These are phyloP conservation scores for Prietella phreatophila DNA, from an alignment of 2,113 vertebrate genomes.

Conservation along the genomic window DNA sequence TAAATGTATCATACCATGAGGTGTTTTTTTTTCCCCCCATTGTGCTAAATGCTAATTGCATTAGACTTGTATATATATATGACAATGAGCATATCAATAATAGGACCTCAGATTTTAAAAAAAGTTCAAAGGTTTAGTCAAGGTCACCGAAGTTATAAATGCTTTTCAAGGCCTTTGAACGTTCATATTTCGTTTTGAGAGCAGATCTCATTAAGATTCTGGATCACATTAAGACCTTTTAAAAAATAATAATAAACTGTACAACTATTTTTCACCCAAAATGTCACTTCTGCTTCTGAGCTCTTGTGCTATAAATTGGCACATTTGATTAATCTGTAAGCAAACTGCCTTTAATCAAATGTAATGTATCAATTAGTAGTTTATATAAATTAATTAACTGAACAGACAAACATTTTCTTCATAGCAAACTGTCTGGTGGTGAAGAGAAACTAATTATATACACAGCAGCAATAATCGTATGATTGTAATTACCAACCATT, in stretches of 20 bases:
- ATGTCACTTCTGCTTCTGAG: neutral
- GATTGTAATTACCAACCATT: slow-evolving; percentile 26
- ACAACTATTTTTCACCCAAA: neutral
- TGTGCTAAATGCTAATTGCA: too few species aligned
- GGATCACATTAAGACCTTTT: neutral
- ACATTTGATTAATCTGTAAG: slow-evolving; percentile 16
- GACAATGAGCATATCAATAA: neutral
- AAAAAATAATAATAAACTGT: too few species aligned
- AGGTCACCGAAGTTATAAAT: neutral
- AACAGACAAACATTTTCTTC: neutral
- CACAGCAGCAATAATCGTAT: slow-evolving; percentile 19
- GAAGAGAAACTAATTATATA: slow-evolving; percentile 19
- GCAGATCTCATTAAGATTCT: slow-evolving; percentile 3
- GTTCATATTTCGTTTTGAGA: neutral
- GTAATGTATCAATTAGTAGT: neutral
- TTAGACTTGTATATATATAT: too few species aligned
- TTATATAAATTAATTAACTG: slow-evolving; percentile 19
- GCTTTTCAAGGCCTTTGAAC: neutral
- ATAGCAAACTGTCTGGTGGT: neutral
- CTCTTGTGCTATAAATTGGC: neutral
- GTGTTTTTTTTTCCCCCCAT: too few species aligned
- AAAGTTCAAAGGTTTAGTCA: neutral
- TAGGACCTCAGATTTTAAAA: neutral
- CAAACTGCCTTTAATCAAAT: neutral
- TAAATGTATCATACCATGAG: too few species aligned